These are phyloP conservation scores for Melanostigma gelatinosum DNA, from an alignment of 2,113 vertebrate genomes.

Conservation along the genomic window DNA sequence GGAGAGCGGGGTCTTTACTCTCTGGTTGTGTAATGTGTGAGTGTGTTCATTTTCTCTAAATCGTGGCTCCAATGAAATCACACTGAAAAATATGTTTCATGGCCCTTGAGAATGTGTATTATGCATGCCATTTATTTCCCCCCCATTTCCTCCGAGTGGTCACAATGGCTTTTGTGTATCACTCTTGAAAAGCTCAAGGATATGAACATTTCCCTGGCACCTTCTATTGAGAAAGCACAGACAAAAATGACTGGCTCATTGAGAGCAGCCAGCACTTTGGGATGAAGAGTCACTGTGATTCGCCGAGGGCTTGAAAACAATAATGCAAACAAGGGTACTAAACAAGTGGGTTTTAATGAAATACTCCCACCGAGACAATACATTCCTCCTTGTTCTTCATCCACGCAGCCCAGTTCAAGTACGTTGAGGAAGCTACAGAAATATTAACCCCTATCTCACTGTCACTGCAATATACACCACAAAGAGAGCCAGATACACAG, in stretches of 20 bases:
- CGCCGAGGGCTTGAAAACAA: conserved; percentile 68
- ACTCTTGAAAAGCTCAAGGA: conserved; percentile 79
- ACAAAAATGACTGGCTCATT: conserved; percentile 70
- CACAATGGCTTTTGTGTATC: conserved; percentile 79
- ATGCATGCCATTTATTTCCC: conserved; percentile 62
- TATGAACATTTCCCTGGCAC: conserved; percentile 77
- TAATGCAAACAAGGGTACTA: conserved; percentile 69
- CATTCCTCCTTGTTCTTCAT: conserved; percentile 54
- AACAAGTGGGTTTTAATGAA: conserved; percentile 75
- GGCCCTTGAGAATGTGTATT: conserved; percentile 71
- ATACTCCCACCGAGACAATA: conserved; percentile 64
- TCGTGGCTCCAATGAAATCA: conserved; percentile 59
- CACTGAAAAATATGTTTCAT: conserved; percentile 64
- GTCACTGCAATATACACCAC: conserved; percentile 32
- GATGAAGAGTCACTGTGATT: conserved; percentile 68
- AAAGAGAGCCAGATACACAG: conserved; percentile 33
- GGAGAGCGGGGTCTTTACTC: conserved; percentile 41
- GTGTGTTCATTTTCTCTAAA: conserved; percentile 56
- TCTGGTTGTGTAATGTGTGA: conserved; percentile 41
- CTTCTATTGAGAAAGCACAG: conserved; percentile 68
- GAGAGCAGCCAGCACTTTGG: conserved; percentile 64
- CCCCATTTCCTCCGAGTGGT: conserved; percentile 66
- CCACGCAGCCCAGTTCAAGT: conserved; percentile 54
- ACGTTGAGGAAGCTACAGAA: conserved; percentile 47
- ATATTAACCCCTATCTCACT: conserved; percentile 42